These are phyloP conservation scores for Acrobasis suavella DNA, from an alignment of 2,888 invertebrate species.

Conservation along the genomic window DNA sequence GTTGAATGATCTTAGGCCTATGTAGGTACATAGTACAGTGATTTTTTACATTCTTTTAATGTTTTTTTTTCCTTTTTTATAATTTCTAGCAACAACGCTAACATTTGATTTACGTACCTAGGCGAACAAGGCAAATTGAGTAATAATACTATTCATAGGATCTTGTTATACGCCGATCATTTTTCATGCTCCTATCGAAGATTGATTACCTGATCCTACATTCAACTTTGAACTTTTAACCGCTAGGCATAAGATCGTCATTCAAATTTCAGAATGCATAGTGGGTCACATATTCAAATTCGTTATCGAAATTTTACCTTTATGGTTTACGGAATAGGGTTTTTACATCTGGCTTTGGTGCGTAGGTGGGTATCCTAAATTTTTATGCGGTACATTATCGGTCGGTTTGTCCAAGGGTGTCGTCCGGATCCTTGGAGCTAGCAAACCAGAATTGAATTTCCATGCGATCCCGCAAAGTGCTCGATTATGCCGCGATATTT, in stretches of 20 bases:
- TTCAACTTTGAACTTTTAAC: background rate
- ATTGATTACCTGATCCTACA: background rate
- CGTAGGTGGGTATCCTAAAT: constrained; percentile 7
- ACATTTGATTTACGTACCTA: background rate
- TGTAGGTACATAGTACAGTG: too few relatives aligned
- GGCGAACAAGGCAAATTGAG: constrained; percentile 6
- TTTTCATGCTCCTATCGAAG: constrained; percentile 10
- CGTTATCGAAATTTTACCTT: constrained; percentile 2
- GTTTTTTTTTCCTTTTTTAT: too few relatives aligned
- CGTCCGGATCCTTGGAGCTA: constrained; percentile 22
- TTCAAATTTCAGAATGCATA: background rate
- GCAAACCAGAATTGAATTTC: constrained; percentile 57
- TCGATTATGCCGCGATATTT: constrained; percentile 64
- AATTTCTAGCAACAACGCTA: too few relatives aligned
- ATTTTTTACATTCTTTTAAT: too few relatives aligned
- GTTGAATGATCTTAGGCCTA: too few relatives aligned
- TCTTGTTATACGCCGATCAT: constrained; percentile 9
- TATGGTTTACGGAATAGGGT: background rate
- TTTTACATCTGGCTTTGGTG: background rate
- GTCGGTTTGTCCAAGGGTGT: constrained; percentile 21
- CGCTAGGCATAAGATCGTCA: background rate
- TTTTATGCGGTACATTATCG: constrained; percentile 20
- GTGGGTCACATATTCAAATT: background rate
- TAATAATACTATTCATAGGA: constrained; percentile 12
- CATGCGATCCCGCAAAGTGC: constrained; percentile 46